Conservation (phyloP, 2,113 vertebrate genomes). For the Ploceus nigricollis region DNA sequence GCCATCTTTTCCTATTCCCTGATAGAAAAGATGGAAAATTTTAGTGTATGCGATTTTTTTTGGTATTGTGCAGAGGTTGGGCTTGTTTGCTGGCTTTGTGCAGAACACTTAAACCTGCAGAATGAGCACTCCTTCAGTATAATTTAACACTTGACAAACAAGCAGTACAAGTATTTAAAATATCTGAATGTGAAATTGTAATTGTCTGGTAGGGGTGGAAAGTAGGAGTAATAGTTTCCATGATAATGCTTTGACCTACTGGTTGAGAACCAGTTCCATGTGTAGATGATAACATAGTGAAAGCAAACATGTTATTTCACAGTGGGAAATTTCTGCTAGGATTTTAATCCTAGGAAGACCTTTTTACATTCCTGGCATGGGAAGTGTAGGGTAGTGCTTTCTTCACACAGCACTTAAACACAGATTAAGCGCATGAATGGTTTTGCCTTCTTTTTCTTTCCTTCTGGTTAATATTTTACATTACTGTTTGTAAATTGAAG, state of each 20-base stretch:
- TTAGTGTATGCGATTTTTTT: neutral
- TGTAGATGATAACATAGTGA: neutral
- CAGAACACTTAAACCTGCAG: neutral
- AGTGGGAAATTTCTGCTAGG: neutral
- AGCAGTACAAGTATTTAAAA: neutral
- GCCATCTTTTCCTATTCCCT: neutral
- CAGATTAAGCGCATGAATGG: neutral
- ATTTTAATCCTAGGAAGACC: neutral
- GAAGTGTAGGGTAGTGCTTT: neutral
- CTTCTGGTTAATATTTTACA: neutral
- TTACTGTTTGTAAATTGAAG: neutral
- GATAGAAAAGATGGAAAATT: neutral
- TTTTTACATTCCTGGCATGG: neutral
- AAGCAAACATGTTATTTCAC: neutral
- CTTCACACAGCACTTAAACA: neutral
- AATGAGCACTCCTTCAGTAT: neutral
- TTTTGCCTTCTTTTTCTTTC: neutral
- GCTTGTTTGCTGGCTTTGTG: neutral
- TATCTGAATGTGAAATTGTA: neutral
- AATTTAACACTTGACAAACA: neutral
- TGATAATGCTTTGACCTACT: neutral
- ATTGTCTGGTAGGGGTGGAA: neutral
- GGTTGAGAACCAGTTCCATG: neutral
- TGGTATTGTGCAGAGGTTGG: neutral
- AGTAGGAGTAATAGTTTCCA: neutral